phyloP scores from a whole-genome alignment of 2,113 vertebrate genomes.

The Phainopepla nitens region DNA sequence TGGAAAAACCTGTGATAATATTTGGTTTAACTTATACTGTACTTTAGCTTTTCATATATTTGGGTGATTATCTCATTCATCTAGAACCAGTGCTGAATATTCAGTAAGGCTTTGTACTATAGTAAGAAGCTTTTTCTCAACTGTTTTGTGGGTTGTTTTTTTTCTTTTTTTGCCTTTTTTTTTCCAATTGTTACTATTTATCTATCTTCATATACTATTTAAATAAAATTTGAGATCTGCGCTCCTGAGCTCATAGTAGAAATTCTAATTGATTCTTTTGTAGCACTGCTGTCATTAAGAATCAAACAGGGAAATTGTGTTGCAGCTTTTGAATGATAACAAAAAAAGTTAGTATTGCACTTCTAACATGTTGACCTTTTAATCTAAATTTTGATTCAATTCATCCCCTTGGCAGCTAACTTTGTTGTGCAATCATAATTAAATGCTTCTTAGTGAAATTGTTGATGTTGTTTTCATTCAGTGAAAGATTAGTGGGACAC shows the following conservation, averaged over 20 bases:
- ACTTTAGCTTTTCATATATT: not conserved
- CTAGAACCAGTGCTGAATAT: not conserved
- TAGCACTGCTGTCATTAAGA: not conserved
- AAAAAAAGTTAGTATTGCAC: not conserved
- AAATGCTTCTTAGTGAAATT: not conserved
- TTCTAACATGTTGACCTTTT: not conserved
- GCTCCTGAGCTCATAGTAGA: not conserved
- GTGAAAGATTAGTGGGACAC: not conserved
- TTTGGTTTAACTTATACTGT: not conserved
- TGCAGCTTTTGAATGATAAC: not conserved
- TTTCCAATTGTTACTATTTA: not conserved
- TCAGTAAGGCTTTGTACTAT: not conserved
- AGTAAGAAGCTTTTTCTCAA: not conserved
- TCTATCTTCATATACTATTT: not conserved
- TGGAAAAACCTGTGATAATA: not conserved
- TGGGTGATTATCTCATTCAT: not conserved
- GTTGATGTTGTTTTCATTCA: not conserved
- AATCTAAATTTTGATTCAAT: not conserved
- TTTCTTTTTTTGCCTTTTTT: not conserved
- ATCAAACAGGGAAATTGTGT: not conserved
- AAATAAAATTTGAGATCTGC: not conserved
- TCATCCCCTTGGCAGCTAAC: not conserved
- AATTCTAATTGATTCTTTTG: not conserved
- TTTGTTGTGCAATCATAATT: not conserved
- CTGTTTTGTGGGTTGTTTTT: not conserved